A percentile compares a stretch with the other conserved stretches of the same genome.
These are phyloP conservation scores for Seladonia tumulorum DNA, from an alignment of 2,888 invertebrate genomes.

Conservation along the genomic window DNA sequence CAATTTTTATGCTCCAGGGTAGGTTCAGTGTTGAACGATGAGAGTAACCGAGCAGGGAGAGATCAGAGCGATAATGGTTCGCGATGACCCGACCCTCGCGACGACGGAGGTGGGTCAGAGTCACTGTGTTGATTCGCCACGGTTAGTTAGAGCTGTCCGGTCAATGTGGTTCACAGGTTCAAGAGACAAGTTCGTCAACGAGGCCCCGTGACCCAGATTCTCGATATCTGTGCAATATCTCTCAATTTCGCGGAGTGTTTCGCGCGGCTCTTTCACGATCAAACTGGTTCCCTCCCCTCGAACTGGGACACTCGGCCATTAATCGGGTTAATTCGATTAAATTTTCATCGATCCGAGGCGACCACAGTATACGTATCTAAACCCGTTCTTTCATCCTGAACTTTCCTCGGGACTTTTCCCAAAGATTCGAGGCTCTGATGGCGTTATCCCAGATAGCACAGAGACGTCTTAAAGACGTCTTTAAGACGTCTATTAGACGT, in stretches of 20 bases:
- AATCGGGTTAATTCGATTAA: slow-evolving; percentile 52
- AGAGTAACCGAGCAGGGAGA: not conserved
- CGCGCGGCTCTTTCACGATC: slow-evolving; percentile 45
- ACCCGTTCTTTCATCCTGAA: not conserved
- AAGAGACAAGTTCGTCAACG: slow-evolving; percentile 72
- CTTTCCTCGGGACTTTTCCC: not conserved
- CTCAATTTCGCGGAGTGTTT: slow-evolving; percentile 34
- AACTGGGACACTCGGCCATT: slow-evolving; percentile 55
- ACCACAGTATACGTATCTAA: not conserved
- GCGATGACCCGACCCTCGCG: slow-evolving; percentile 44
- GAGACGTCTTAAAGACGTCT: too few relatives aligned
- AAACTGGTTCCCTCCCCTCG: slow-evolving; percentile 15
- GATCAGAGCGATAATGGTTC: slow-evolving; percentile 38
- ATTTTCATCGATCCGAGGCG: slow-evolving; percentile 23
- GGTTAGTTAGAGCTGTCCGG: slow-evolving; percentile 40
- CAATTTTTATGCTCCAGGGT: not conserved
- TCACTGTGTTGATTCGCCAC: slow-evolving; percentile 42
- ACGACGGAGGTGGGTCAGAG: slow-evolving; percentile 53
- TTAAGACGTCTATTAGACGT: too few relatives aligned
- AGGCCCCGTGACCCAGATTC: slow-evolving; percentile 65
- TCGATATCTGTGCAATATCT: slow-evolving; percentile 17
- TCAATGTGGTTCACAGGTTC: slow-evolving; percentile 65
- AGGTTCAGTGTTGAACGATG: not conserved
- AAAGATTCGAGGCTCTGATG: not conserved
- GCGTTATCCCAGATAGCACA: too few relatives aligned